Conservation (phyloP, 1,140 invertebrate genomes). For the Drosophila erecta region DNA sequence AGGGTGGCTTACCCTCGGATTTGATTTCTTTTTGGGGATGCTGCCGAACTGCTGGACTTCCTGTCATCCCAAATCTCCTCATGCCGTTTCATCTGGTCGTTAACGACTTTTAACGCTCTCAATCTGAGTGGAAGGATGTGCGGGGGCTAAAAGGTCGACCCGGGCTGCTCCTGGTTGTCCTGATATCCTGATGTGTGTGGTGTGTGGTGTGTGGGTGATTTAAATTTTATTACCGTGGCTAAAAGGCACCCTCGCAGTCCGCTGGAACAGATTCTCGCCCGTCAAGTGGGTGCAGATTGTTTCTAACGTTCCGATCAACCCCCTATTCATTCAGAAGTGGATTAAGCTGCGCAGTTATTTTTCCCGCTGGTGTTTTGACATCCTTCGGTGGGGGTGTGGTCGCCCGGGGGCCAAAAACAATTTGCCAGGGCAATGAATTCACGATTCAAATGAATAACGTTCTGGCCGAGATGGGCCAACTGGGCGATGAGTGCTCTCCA, state of each 20-base stretch:
- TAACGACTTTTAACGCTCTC: slow-evolving; percentile 64
- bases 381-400: slow-evolving; percentile 46
- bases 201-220: slow-evolving; percentile 62
- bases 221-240: slow-evolving; percentile 79
- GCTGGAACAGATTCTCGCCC: slow-evolving; percentile 64
- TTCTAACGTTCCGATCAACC: slow-evolving; percentile 26
- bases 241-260: slow-evolving; percentile 11
- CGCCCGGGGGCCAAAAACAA: slow-evolving; percentile 44
- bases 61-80: not conserved
- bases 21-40: slow-evolving; percentile 38
- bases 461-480: not conserved
- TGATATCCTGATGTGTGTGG: slow-evolving; percentile 40
- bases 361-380: slow-evolving; percentile 58
- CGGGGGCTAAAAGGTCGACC: slow-evolving; percentile 21
- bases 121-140: slow-evolving; percentile 20
- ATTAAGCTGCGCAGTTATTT: slow-evolving; percentile 75
- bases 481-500: slow-evolving; percentile 2
- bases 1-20: slow-evolving; percentile 21
- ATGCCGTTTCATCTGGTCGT: slow-evolving; percentile 38
- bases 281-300: slow-evolving; percentile 77
- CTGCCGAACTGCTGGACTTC: slow-evolving; percentile 8
- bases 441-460: slow-evolving; percentile 55
- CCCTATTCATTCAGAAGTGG: slow-evolving; percentile 16
- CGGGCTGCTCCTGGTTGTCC: not conserved
- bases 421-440: slow-evolving; percentile 66